Evolutionary conservation across 2,113 vertebrate species (phyloP), one percentile per base, ranked within the genome.

Genomic region (Amphiprion ocellaris): DNA sequence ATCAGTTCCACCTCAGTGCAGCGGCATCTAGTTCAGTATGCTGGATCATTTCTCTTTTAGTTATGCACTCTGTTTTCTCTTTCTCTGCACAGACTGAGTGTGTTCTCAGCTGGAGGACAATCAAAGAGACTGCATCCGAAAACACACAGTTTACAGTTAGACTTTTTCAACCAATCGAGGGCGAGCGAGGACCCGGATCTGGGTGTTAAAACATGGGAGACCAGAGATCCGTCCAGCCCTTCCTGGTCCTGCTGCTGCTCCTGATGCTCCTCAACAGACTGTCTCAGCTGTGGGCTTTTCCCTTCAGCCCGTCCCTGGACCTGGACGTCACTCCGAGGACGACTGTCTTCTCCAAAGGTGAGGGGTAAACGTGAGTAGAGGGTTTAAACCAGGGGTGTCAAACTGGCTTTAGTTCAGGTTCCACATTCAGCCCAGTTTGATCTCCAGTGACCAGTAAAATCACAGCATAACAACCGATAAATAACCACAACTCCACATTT

Each of bases 311-410:
- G 0, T 87, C 92, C 7, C 84, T 92, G 74, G 93, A 94, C 55
- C 54, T 95, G 80, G 94, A 95, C 16, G 90, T 93, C 84, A 94
- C 87, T 63, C 92, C 95, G 46, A 93, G 95, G 78, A 94, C 85
- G 0, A 95, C 95, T 0, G 67, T 95, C 49, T 89, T 87, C 80
- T 80, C 80, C 55, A 92, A 92, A 83, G 94, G 95, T 95, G 87
- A 91, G 84, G 26, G 0, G 24, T 2, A 60, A 55, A 56, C 9
- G 41, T 0, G n/a, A 10, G 54, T 17, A 21, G 17, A 6, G 3
- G 2, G 10, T 70, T 39, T 39, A 39, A 21, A 21, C 21, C 21
- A 21, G 21, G 21, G 21, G 21, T 21, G 21, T 21, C 21, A 21
- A 21, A 21, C 21, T 21, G 21, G 21, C 21, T 21, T 21, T 21